Conservation (phyloP, 2,888 invertebrate species). For the Ochlodes sylvanus region DNA sequence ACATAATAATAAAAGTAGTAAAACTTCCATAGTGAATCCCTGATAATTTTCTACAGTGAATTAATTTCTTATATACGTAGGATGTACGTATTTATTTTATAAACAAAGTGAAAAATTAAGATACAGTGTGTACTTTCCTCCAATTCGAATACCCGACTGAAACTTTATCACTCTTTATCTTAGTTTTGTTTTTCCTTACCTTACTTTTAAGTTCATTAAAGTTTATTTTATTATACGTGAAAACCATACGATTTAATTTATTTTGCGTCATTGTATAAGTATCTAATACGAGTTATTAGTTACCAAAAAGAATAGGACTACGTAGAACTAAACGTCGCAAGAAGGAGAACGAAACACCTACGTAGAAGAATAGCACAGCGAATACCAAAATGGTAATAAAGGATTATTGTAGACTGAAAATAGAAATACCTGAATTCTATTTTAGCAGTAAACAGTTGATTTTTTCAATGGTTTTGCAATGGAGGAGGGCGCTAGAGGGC, state of each 20-base stretch:
- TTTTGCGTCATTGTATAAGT: no score
- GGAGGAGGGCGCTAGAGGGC: slow-evolving; percentile 80
- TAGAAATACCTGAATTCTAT: slow-evolving; percentile 46
- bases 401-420: slow-evolving; percentile 20
- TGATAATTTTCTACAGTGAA: not conserved
- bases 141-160: not conserved
- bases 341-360: no score
- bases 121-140: not conserved
- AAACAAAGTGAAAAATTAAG: not conserved
- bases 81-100: no score
- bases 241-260: no score
- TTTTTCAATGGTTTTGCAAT: slow-evolving; percentile 73
- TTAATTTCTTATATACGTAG: no score
- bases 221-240: no score
- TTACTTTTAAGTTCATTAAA: no score
- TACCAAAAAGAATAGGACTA: no score
- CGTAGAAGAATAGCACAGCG: not conserved
- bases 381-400: not conserved
- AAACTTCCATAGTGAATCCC: not conserved
- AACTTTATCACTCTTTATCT: slow-evolving; percentile 4
- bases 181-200: not conserved
- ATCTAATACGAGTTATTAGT: no score
- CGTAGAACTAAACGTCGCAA: no score
- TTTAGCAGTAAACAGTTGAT: slow-evolving; percentile 62
- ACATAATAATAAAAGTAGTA: not conserved